Conservation (phyloP, 2,113 vertebrate species). For the Xenotilapia leptura region DNA sequence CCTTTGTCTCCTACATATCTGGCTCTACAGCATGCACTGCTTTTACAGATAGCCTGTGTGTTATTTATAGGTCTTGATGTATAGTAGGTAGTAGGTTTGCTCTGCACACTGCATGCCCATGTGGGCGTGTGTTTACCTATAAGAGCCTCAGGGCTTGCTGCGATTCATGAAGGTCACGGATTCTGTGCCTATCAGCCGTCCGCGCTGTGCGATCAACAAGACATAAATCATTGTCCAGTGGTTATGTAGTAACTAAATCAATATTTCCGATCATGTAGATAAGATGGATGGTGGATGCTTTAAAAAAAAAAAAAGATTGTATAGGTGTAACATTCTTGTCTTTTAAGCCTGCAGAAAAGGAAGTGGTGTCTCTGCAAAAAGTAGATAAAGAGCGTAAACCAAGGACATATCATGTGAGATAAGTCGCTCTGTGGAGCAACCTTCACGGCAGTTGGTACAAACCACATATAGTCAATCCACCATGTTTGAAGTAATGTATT, state of each 20-base stretch:
- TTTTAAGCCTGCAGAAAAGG: conserved; percentile 14
- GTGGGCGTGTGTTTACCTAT: conserved; percentile 54
- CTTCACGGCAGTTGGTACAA: conserved; percentile 27
- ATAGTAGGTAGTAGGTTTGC: conserved; percentile 39
- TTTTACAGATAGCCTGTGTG: conserved; percentile 11
- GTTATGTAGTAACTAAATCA: conserved; percentile 36
- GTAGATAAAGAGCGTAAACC: conserved; percentile 36
- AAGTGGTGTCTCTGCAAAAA: conserved; percentile 38
- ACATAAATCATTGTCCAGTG: conserved; percentile 35
- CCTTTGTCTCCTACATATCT: conserved; percentile 38
- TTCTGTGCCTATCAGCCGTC: background rate
- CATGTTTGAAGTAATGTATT: background rate
- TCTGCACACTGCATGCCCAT: conserved; percentile 1
- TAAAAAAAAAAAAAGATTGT: conserved; percentile 2
- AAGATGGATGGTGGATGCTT: conserved; percentile 32
- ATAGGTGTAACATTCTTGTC: background rate
- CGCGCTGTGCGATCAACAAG: conserved; percentile 1
- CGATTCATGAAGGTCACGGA: conserved; percentile 49
- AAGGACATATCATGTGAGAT: conserved; percentile 17
- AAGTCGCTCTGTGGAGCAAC: background rate
- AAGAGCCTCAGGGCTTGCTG: conserved; percentile 10
- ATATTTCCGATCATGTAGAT: conserved; percentile 44
- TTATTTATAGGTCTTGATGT: conserved; percentile 50
- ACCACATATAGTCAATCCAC: background rate
- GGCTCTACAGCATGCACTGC: background rate